phyloP scores from a whole-genome alignment of 2,888 invertebrate genomes.

The Andrena haemorrhoa region DNA sequence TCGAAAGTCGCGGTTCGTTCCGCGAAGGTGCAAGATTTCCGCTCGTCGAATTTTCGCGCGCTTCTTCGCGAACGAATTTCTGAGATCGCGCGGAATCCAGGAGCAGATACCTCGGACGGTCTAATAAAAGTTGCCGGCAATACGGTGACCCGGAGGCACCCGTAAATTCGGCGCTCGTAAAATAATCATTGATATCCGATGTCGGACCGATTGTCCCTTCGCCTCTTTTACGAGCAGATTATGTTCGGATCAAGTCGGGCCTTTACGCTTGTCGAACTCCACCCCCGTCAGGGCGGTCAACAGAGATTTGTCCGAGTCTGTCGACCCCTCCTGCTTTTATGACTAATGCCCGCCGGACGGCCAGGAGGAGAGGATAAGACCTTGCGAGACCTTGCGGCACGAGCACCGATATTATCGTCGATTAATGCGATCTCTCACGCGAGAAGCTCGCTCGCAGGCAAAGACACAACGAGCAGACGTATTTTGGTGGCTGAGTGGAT shows the following conservation, averaged over 20 bases:
- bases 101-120: neutral
- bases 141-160: neutral
- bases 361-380: neutral
- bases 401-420: neutral
- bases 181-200: slow-evolving; percentile 66
- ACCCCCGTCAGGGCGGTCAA: slow-evolving; percentile 1
- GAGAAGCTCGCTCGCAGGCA: neutral
- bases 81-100: neutral
- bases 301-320: slow-evolving; percentile 42
- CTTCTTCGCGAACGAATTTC: neutral
- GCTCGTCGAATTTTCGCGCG: neutral
- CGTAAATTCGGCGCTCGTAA: slow-evolving; percentile 61
- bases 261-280: slow-evolving; percentile 43
- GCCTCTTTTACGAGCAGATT: slow-evolving; percentile 61
- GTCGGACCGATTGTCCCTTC: slow-evolving; percentile 12
- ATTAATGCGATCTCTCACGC: neutral
- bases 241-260: slow-evolving; percentile 54
- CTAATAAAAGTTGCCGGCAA: slow-evolving; percentile 25
- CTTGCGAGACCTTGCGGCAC: neutral
- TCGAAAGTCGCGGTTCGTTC: too few species aligned
- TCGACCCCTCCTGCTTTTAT: slow-evolving; percentile 25
- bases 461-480: neutral
- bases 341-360: slow-evolving; percentile 29
- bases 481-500: neutral
- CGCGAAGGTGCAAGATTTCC: neutral